Evolutionary conservation across 2,888 invertebrate species (phyloP), one percentile per base, ranked within the genome.

Genomic region (Malacosoma neustria): DNA sequence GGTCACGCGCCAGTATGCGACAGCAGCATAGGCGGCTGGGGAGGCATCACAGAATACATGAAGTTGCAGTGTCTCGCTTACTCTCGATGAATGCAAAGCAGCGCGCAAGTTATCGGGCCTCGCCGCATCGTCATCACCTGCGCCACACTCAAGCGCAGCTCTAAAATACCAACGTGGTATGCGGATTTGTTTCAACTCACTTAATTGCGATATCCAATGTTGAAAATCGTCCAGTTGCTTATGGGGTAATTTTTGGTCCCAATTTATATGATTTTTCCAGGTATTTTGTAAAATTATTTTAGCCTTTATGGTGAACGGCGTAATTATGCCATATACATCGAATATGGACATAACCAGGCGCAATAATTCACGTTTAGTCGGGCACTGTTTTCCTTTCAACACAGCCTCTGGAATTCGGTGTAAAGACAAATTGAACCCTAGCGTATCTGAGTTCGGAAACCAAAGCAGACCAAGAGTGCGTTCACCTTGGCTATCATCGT

Each of bases 281-380:
- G 41, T 34, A 5, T 47, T 35, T 37, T 47, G 49, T 3, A 53
- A 31, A n/a, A 53, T 38, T 3, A 51, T 47, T 34, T 38, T 41
- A 7, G 43, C 47, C 32, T 44, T 35, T n/a, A 51, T 44, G 2
- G 45, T 42, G 30, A 50, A 46, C 3, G 49, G 50, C 7, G 48
- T 13, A 3, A 50, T 14, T 32, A 47, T 42, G 1, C 49, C 49
- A 11, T 40, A 39, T 0, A 44, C 32, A 22, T 51, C 48, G 29
- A 41, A 51, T 14, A 47, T 37, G 1, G 44, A 46, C 48, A 52
- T 52, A 29, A 49, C 15, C n/a, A 50, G 37, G 1, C 31, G 22
- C 4, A 49, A 30, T 38, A 45, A 38, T 13, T 34, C 4, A 12
- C 44, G 30, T 30, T 51, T 49, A 1, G 48, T 49, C 1, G 49